Base-by-base conservation (phyloP, 1,140 invertebrate genomes). In the Diorhabda carinulata region DNA sequence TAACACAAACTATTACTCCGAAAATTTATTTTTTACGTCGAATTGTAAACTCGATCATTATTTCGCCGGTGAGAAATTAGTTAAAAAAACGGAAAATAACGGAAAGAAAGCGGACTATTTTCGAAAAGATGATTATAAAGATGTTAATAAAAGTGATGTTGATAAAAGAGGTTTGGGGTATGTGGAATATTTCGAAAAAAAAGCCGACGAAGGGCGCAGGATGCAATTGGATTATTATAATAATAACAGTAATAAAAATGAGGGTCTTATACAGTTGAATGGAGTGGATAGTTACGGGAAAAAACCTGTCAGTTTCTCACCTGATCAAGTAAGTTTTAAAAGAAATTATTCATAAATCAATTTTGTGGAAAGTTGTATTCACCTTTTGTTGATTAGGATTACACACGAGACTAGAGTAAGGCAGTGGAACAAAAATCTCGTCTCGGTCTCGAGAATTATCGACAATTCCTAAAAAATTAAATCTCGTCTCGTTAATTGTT, bases 221-320 rank as follows among this genome's bases (percentile, higher is more conserved):
- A 71, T 68, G 68, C 70, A 73, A 73, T 61, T 74, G 52, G 68
- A 65, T 43, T 65, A 59, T 58, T 69, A 57, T 57, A 74, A 73
- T 66, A 66, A 44, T 67, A 62, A 64, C 66, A 64, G 25, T 56
- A 76, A 72, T 40, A 75, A 73, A 67, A 71, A 40, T 61, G 70
- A 64, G 41, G 74, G 72, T 57, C 76, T 65, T 69, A 79, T 80
- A 47, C 73, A 78, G 64, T 61, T 80, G 58, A 76, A 76, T 66
- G 74, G 69, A 69, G 65, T 77, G n/a, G 78, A 78, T 69, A 67
- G 72, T 68, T 79, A 75, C 66, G 78, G 76, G 25, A 80, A 80
- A 68, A 80, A 80, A 70, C 63, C 77, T 44, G 67, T 80, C n/a
- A 77, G 77, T 70, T 80, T 80, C 75, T 80, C 79, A 57, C 73